A percentile compares a stretch with the other conserved stretches of the same genome.
Evolutionary conservation across 2,113 vertebrate species (phyloP).

Genomic region (Heteronetta atricapilla): DNA sequence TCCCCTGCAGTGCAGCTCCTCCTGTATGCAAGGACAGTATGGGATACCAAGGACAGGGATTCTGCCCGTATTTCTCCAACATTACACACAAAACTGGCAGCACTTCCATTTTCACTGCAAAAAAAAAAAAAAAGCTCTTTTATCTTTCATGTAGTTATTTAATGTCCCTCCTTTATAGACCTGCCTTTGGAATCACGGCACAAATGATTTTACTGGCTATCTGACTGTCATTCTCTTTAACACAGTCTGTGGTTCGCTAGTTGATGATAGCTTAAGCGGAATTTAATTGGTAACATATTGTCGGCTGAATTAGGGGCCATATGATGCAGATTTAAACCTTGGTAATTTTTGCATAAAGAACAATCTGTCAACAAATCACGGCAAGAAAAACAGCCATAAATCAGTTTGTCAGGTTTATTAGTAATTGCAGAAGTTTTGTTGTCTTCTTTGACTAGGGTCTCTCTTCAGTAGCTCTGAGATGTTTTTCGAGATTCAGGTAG

Average conservation of each 20-base stretch:
- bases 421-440: slow-evolving; percentile 66
- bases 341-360: slow-evolving; percentile 81
- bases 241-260: slow-evolving; percentile 68
- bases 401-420: slow-evolving; percentile 80
- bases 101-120: background rate
- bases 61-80: background rate
- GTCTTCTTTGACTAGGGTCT: slow-evolving; percentile 44
- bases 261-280: slow-evolving; percentile 78
- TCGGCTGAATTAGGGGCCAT: slow-evolving; percentile 78
- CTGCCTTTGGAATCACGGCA: slow-evolving; percentile 33
- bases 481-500: slow-evolving; percentile 46
- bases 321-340: slow-evolving; percentile 81
- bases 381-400: slow-evolving; percentile 73
- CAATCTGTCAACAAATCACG: slow-evolving; percentile 79
- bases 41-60: background rate
- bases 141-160: background rate
- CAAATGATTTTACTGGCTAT: slow-evolving; percentile 64
- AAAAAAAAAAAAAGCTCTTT: background rate
- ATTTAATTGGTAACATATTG: slow-evolving; percentile 85
- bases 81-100: background rate
- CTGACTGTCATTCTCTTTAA: slow-evolving; percentile 72
- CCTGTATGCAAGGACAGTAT: background rate
- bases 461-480: slow-evolving; percentile 48
- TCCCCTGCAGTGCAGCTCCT: background rate
- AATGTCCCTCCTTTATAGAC: slow-evolving; percentile 1